These are phyloP conservation scores for Onychostruthus taczanowskii DNA, from an alignment of 2,113 vertebrate genomes.

Conservation along the genomic window DNA sequence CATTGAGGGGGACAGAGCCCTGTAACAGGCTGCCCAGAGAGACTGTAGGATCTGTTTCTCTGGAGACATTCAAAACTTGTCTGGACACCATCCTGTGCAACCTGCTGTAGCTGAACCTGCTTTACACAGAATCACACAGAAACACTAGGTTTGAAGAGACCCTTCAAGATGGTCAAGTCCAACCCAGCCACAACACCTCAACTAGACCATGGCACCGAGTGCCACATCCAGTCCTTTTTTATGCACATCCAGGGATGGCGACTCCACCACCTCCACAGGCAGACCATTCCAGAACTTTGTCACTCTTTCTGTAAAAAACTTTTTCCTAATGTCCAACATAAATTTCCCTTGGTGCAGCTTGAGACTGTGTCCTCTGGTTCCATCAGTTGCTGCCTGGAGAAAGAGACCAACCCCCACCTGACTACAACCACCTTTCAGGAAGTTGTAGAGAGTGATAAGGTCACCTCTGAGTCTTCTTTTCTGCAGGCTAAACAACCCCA, in stretches of 20 bases:
- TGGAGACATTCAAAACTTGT: not conserved
- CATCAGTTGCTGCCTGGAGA: not conserved
- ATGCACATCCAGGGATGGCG: not conserved
- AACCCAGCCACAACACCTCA: not conserved
- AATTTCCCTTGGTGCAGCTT: not conserved
- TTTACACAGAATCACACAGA: not conserved
- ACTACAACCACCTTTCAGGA: not conserved
- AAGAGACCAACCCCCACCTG: not conserved
- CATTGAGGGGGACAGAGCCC: not conserved
- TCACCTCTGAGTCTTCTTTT: not conserved
- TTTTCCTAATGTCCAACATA: not conserved
- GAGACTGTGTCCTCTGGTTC: not conserved
- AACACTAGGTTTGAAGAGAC: not conserved
- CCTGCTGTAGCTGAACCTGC: not conserved
- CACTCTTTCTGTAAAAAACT: not conserved
- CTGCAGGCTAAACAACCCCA: not conserved
- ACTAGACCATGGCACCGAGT: not conserved
- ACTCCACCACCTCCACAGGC: not conserved
- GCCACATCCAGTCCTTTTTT: not conserved
- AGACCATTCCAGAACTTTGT: not conserved
- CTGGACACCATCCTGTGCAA: not conserved
- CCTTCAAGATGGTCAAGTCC: not conserved
- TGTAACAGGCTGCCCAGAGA: not conserved
- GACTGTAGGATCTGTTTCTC: not conserved
- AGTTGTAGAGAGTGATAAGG: not conserved